phyloP scores from a whole-genome alignment of 2,888 invertebrate genomes.

The Agrochola lychnidis region DNA sequence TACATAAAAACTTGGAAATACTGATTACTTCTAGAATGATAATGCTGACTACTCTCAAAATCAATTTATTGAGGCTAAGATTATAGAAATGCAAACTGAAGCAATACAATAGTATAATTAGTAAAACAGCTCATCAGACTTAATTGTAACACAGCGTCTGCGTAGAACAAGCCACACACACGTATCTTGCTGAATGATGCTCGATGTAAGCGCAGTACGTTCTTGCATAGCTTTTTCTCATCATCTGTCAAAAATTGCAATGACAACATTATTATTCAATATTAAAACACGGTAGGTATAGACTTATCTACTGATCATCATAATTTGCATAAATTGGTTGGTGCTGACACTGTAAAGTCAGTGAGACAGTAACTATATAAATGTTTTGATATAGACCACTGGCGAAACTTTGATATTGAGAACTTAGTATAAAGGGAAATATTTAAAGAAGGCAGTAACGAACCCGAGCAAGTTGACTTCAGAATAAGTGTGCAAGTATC shows the following conservation, averaged over 20 bases:
- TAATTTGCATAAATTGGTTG: background rate
- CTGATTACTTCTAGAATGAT: background rate
- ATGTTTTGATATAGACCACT: background rate
- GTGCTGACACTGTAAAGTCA: background rate
- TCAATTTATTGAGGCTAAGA: background rate
- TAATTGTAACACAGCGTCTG: conserved; percentile 11
- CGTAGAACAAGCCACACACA: conserved; percentile 7
- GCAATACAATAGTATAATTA: background rate
- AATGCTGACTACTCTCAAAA: background rate
- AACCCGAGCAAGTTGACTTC: conserved; percentile 29
- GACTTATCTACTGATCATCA: background rate
- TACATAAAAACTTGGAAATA: background rate
- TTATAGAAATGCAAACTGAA: conserved; percentile 16
- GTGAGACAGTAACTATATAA: background rate
- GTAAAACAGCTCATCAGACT: background rate
- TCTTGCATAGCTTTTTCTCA: conserved; percentile 17
- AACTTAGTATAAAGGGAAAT: background rate
- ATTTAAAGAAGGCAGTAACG: background rate
- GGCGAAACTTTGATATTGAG: background rate
- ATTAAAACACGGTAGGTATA: too few relatives aligned
- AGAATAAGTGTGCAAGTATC: conserved; percentile 30
- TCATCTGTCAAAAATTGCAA: conserved; percentile 5
- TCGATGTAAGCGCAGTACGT: conserved; percentile 16
- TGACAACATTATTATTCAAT: too few relatives aligned
- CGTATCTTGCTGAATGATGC: conserved; percentile 27